A percentile compares a stretch with the other conserved stretches of the same genome.
phyloP scores from a whole-genome alignment of 1,140 invertebrate genomes.

The Lineus longissimus region DNA sequence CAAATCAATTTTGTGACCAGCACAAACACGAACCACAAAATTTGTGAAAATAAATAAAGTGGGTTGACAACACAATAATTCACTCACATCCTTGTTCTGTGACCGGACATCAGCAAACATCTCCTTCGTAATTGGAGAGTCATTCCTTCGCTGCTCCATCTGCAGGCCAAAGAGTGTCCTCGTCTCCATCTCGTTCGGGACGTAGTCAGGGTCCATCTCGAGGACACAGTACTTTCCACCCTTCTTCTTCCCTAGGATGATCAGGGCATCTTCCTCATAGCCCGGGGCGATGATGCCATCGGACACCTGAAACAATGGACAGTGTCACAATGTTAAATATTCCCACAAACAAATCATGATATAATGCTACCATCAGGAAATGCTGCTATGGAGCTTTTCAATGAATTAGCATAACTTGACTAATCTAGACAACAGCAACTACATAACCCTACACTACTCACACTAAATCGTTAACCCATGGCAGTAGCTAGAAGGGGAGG shows the following conservation, averaged over 20 bases:
- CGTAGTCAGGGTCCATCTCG: conserved; percentile 77
- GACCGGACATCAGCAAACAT: conserved; percentile 84
- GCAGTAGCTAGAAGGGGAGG: too few species aligned
- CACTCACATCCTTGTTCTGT: conserved; percentile 60
- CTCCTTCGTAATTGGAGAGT: conserved; percentile 74
- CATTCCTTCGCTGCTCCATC: conserved; percentile 87
- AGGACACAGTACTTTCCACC: conserved; percentile 88
- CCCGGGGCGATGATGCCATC: conserved; percentile 96
- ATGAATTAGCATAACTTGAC: too few species aligned
- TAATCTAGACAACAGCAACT: too few species aligned
- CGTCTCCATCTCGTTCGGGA: conserved; percentile 74
- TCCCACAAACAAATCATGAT: neutral
- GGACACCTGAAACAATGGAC: conserved; percentile 65
- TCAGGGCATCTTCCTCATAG: conserved; percentile 77
- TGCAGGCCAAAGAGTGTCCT: conserved; percentile 88
- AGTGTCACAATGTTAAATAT: conserved; percentile 4
- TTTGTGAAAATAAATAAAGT: conserved; percentile 2
- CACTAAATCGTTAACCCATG: too few species aligned
- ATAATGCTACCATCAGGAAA: too few species aligned
- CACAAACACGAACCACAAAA: neutral
- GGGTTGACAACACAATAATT: too few species aligned
- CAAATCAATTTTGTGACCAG: conserved; percentile 7
- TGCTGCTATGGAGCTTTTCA: too few species aligned
- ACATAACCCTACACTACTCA: too few species aligned
- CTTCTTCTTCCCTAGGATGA: conserved; percentile 93